Evolutionary conservation across 2,888 invertebrate species (phyloP).

Genomic region (Sipha maydis): DNA sequence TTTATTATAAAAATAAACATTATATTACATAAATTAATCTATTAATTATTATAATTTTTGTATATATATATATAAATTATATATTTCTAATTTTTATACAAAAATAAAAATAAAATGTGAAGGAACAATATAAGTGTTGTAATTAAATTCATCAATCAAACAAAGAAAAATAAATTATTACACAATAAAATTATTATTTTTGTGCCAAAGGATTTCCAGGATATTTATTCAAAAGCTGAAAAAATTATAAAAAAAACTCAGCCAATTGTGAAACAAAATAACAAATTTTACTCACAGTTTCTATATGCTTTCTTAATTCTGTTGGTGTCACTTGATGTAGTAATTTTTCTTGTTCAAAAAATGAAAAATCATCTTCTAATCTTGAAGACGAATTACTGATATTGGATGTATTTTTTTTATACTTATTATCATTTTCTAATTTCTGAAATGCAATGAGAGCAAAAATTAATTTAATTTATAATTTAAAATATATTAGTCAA

Average conservation of each 20-base stretch:
- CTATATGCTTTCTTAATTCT: conserved; percentile 57
- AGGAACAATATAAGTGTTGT: conserved; percentile 30
- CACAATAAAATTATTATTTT: conserved; percentile 38
- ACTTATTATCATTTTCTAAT: conserved; percentile 40
- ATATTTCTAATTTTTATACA: conserved; percentile 38
- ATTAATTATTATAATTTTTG: not conserved
- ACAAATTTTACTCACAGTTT: conserved; percentile 34
- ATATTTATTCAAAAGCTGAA: conserved; percentile 56
- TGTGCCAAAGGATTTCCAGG: conserved; percentile 45
- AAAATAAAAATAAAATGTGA: conserved; percentile 36
- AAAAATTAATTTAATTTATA: not conserved
- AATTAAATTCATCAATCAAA: conserved; percentile 12
- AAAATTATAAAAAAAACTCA: not conserved
- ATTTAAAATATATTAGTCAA: not conserved
- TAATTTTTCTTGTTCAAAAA: conserved; percentile 59
- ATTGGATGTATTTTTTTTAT: conserved; percentile 33
- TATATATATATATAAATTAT: conserved; percentile 15
- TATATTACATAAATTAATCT: not conserved
- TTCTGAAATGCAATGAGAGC: conserved; percentile 32
- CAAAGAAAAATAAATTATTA: conserved; percentile 7
- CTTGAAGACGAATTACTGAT: conserved; percentile 45
- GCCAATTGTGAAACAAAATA: not conserved
- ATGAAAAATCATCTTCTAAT: conserved; percentile 53
- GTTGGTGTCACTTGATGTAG: conserved; percentile 58
- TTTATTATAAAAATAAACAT: not conserved